Conservation (phyloP, 2,797 vertebrate genomes). For the Rhinogobio ventralis region DNA sequence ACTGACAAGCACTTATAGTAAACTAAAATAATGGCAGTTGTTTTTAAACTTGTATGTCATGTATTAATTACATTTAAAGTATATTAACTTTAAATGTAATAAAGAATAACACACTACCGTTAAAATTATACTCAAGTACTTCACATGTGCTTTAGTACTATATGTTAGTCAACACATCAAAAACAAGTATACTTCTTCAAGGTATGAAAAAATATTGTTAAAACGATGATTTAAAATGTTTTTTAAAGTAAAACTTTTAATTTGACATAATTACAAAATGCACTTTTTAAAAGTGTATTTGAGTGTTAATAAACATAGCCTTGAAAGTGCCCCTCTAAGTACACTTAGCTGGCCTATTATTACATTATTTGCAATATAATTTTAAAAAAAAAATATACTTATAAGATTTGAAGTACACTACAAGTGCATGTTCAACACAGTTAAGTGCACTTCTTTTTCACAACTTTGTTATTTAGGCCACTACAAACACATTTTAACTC, state of each 20-base stretch:
- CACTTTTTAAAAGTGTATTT: background rate
- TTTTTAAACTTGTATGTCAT: background rate
- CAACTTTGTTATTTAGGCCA: constrained; percentile 56
- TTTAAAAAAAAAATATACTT: background rate
- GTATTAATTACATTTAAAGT: background rate
- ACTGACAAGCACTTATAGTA: too few relatives aligned
- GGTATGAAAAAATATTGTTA: background rate
- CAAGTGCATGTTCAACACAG: background rate
- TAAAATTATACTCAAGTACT: background rate
- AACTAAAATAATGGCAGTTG: background rate
- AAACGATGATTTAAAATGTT: background rate
- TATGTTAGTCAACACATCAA: background rate
- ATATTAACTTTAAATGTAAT: background rate
- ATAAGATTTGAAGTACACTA: background rate
- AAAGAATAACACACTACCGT: background rate
- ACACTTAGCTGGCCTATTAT: background rate
- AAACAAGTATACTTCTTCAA: background rate
- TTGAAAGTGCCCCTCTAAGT: background rate
- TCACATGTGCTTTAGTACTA: background rate
- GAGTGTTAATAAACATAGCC: background rate
- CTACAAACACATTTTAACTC: constrained; percentile 26
- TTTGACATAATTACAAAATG: background rate
- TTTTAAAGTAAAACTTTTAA: background rate
- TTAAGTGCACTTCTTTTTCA: background rate
- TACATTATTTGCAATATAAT: background rate